phyloP scores from a whole-genome alignment of 64 coral and sea anemone genomes.

The Anthopleura sola region DNA sequence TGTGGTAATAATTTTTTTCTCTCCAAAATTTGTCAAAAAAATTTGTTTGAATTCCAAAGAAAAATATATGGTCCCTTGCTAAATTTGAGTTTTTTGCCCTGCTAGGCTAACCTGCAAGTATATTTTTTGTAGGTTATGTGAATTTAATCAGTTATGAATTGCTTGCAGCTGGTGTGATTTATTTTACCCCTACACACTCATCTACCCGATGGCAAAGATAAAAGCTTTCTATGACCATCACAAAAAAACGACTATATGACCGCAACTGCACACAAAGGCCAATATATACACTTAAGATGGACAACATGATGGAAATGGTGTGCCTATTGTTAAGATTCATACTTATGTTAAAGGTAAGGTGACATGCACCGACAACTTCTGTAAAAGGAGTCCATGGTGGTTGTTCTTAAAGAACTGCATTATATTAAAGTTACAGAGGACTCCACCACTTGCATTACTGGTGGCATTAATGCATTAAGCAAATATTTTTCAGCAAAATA shows the following conservation, averaged over 20 bases:
- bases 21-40: too few relatives aligned
- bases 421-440: not conserved
- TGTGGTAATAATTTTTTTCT: too few relatives aligned
- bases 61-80: too few relatives aligned
- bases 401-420: not conserved
- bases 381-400: slow-evolving; percentile 24
- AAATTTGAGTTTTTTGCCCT: too few relatives aligned
- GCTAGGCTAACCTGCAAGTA: not conserved
- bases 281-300: not conserved
- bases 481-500: slow-evolving; percentile 7
- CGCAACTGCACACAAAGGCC: slow-evolving; percentile 12
- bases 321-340: slow-evolving; percentile 11
- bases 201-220: not conserved
- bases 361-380: slow-evolving; percentile 15
- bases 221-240: not conserved
- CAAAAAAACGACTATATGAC: slow-evolving; percentile 3
- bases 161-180: slow-evolving; percentile 12
- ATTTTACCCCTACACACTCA: not conserved
- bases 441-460: slow-evolving; percentile 21
- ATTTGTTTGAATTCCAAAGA: too few relatives aligned
- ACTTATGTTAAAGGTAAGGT: not conserved
- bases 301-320: not conserved
- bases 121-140: not conserved
- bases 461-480: slow-evolving; percentile 34
- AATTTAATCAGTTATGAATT: slow-evolving; percentile 4